A percentile compares a stretch with the other conserved stretches of the same genome.
These are phyloP conservation scores for Parnassius glacialis DNA, from an alignment of 2,888 invertebrate genomes.

Conservation along the genomic window DNA sequence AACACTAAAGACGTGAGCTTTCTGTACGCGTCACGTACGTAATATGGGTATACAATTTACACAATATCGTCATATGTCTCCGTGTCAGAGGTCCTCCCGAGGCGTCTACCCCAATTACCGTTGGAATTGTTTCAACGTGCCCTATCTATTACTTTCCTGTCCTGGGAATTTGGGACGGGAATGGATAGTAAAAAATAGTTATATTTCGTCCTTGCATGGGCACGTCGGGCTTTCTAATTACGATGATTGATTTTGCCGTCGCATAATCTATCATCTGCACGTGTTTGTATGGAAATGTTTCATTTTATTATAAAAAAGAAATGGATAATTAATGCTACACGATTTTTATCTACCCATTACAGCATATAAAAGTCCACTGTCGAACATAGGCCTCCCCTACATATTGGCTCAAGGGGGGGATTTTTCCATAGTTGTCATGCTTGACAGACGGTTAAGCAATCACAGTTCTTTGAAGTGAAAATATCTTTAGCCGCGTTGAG, in stretches of 20 bases:
- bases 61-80: conserved; percentile 74
- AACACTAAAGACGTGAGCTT: conserved; percentile 3
- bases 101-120: conserved; percentile 69
- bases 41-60: conserved; percentile 65
- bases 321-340: no score
- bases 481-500: no score
- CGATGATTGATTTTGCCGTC: conserved; percentile 52
- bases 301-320: no score
- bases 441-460: no score
- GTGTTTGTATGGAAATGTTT: neutral
- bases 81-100: conserved; percentile 58
- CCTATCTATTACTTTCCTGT: conserved; percentile 68
- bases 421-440: no score
- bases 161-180: conserved; percentile 57
- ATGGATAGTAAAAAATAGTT: conserved; percentile 60
- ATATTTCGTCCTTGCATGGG: conserved; percentile 33
- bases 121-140: conserved; percentile 65
- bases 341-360: no score
- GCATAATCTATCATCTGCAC: conserved; percentile 5
- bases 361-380: no score
- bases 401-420: no score
- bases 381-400: no score
- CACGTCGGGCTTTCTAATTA: conserved; percentile 45
- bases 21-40: conserved; percentile 47
- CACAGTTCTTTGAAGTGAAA: no score